Percentiles rank a stretch among this genome's conserved stretches.
Conservation (phyloP, 2,797 vertebrate genomes). For the Hafferia zeledoni region DNA sequence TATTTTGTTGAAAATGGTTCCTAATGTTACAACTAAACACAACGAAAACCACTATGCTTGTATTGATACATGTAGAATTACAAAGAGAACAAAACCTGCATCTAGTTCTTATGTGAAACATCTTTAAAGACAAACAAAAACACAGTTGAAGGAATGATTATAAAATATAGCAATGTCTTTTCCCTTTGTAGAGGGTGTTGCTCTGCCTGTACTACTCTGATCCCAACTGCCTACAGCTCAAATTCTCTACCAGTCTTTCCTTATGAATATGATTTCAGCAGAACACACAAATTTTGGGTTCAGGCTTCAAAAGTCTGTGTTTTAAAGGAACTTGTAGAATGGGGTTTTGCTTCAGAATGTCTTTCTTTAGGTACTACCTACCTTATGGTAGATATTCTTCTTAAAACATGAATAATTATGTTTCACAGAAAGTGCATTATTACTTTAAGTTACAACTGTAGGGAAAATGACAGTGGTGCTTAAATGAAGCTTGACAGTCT, state of each 20-base stretch:
- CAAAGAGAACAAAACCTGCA: neutral
- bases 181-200: neutral
- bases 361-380: neutral
- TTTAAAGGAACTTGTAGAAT: neutral
- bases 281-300: neutral
- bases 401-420: constrained; percentile 27
- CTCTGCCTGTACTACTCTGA: neutral
- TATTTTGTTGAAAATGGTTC: neutral
- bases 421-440: constrained; percentile 54
- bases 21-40: neutral
- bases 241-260: neutral
- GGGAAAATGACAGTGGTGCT: constrained; percentile 65
- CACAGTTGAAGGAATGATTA: neutral
- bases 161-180: neutral
- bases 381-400: neutral
- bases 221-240: neutral
- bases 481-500: constrained; percentile 74
- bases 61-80: neutral
- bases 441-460: constrained; percentile 65
- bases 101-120: neutral
- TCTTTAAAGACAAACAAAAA: neutral
- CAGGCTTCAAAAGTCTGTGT: neutral
- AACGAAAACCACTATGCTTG: neutral
- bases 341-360: neutral
- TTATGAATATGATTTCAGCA: neutral